Evolutionary conservation across 2,113 vertebrate genomes (phyloP), one percentile per base, ranked within the genome.

Genomic region (Vicugna pacos): DNA sequence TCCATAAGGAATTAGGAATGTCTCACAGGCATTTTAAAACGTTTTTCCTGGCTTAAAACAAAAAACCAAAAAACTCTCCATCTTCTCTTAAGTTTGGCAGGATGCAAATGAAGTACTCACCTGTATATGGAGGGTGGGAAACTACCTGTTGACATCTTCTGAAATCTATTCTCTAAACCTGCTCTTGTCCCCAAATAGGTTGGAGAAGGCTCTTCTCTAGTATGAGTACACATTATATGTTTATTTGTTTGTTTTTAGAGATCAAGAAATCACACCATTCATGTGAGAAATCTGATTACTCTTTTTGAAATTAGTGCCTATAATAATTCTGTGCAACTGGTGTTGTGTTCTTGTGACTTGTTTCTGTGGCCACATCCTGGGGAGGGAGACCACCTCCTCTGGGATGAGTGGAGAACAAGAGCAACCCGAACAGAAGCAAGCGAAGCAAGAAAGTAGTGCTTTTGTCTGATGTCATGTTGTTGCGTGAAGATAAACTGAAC

Each of bases 131-230:
- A 54, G 6, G 9, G 13, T 28, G 46, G 30, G 38, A n/a, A 73
- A 26, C 6, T 17, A n/a, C 8, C n/a, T 11, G 10, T 50, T 52
- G 24, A 30, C 17, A 13, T 35, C 20, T 65, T 48, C 42, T 60
- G 56, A 79, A 73, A 16, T 4, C 64, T 94, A 2, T 52, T 60
- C 5, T 65, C 42, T 76, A 87, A 70, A 77, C 16, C 3, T 62
- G 19, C 6, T 86, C 2, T 58, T n/a, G 13, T n/a, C 16, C 19
- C 14, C 6, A 48, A 3, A 3, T 16, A 1, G 3, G 9, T 28
- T 46, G 7, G 16, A 52, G 20, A 38, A 46, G 17, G 35, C 24
- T 89, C 35, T 9, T 80, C 22, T 46, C 62, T 35, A 52, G 30
- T 60, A 50, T 75, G 15, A 30, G 46, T 50, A 75, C 28, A 75